Evolutionary conservation across 2,888 invertebrate genomes (phyloP), one percentile per base, ranked within the genome.

Genomic region (Troglohyphantes excavatus): DNA sequence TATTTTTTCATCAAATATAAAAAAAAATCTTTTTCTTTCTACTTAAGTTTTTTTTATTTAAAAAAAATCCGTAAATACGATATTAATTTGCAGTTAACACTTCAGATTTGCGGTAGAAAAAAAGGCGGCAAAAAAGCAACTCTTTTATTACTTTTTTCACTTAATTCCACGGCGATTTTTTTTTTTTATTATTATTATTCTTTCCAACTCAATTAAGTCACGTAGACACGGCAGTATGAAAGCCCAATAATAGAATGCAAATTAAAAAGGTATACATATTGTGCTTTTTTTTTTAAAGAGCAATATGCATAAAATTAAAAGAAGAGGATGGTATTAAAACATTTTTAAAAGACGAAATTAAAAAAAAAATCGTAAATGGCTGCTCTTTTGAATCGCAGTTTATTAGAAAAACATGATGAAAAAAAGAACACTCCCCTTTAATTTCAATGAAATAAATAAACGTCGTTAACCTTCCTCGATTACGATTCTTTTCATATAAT

Each of bases 401-500:
- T 63, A 79, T 72, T 78, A 87, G 70, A 86, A 79, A 79, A 87
- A 68, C 61, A 72, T 39, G 29, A 21, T 63, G 65, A 43, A 81
- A 53, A 63, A 79, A 79, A 76, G 70, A 59, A 68, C 9, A 26
- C 11, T 39, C 33, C 61, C 26, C 53, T 39, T 79, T 79, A 89
- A 82, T 76, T 89, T 89, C 76, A 89, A 82, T 89, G 68, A 81
- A 75, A 68, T 89, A 82, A 89, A 82, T 89, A 89, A 89, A 89
- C 88, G 82, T 89, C 82, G 75, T 89, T 83, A 89, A 89, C 65
- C 75, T 73, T 53, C n/a, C 70, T 81, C 76, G 68, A 82, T 82
- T 89, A 70, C 88, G 39, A 70, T 59, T 85, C 43, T 86, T 85
- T 76, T 53, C 53, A 53, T 53, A 17, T 17, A 53, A 17, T 53